Percentiles rank a stretch among this genome's conserved stretches.
phyloP scores from a whole-genome alignment of 2,797 vertebrate genomes.

The Helarctos malayanus region DNA sequence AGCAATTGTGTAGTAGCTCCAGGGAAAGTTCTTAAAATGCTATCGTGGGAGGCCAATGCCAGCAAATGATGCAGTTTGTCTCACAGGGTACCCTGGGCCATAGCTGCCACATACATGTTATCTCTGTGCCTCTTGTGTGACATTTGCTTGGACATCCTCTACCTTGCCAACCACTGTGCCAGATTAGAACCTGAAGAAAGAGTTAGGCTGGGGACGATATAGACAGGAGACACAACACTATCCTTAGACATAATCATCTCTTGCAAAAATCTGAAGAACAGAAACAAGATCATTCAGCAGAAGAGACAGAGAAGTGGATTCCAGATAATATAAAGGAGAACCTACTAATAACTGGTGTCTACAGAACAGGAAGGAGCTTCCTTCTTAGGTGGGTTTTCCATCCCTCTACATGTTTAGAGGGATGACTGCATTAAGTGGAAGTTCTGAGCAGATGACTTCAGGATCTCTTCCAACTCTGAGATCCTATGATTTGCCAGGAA shows the following conservation, averaged over 20 bases:
- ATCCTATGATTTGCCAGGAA: background rate
- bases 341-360: background rate
- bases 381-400: background rate
- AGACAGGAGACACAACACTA: background rate
- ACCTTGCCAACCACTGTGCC: background rate
- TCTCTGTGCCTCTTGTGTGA: background rate
- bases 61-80: background rate
- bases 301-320: background rate
- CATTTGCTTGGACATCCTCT: background rate
- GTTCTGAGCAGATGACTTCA: background rate
- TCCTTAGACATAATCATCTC: background rate
- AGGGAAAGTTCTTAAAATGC: background rate
- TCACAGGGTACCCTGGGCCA: background rate
- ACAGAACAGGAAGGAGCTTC: background rate
- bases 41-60: background rate
- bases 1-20: background rate
- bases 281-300: background rate
- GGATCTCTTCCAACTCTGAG: background rate
- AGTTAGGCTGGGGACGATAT: background rate
- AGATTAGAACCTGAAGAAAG: slow-evolving; percentile 26
- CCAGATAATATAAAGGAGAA: background rate
- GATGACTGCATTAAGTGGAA: background rate
- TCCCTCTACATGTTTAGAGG: background rate
- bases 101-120: background rate
- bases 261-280: background rate